Conservation (phyloP, 2,888 invertebrate genomes). For the Cheilosia vulpina region DNA sequence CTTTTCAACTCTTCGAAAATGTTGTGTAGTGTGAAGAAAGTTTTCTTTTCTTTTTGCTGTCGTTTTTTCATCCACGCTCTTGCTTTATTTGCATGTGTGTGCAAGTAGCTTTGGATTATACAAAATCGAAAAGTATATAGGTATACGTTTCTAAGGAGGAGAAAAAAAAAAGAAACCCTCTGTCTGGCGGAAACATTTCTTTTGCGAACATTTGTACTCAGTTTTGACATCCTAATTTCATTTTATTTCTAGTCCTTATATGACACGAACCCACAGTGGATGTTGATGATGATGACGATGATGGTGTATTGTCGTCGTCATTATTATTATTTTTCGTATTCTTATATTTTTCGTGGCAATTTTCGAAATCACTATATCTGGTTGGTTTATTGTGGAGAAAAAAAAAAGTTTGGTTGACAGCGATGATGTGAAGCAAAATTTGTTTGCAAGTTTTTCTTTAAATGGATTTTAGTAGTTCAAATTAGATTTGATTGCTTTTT, state of each 20-base stretch:
- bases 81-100: constrained; percentile 25
- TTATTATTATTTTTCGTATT: constrained; percentile 9
- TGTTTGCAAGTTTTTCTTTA: constrained; percentile 19
- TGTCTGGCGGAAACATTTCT: constrained; percentile 51
- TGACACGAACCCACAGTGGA: constrained; percentile 28
- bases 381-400: not conserved
- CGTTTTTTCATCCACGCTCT: not conserved
- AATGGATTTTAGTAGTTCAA: constrained; percentile 14
- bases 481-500: not conserved
- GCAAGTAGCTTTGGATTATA: constrained; percentile 25
- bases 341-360: not conserved
- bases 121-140: not conserved
- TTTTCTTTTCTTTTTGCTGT: constrained; percentile 15
- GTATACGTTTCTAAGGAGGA: not conserved
- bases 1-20: constrained; percentile 52
- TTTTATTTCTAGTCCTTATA: constrained; percentile 27
- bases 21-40: constrained; percentile 35
- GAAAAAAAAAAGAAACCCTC: not conserved
- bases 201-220: constrained; percentile 27
- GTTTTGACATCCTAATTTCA: constrained; percentile 50
- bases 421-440: not conserved
- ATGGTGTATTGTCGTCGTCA: constrained; percentile 27
- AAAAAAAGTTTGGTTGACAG: constrained; percentile 16
- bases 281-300: constrained; percentile 3
- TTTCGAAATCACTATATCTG: not conserved